Base-by-base conservation (phyloP, 2,888 invertebrate genomes). In the Oscheius sp. region DNA sequence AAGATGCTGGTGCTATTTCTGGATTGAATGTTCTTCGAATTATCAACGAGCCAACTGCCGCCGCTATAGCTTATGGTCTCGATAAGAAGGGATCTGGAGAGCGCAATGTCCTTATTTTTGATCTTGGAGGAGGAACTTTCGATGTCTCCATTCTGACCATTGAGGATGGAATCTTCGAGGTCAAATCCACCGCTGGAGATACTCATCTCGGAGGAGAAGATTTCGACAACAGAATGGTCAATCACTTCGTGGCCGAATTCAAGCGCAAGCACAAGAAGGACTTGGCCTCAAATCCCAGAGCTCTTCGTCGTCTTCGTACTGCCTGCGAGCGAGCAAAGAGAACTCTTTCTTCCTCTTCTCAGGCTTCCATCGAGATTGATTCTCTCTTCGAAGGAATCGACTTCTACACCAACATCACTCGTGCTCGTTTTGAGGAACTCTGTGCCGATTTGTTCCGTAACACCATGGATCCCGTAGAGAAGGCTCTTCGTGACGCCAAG, bases 391-490 rank as follows among this genome's bases (percentile, higher is more conserved):
- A 96, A 88, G 96, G 96, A 76, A 92, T 94, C 80, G 97, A 98
- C 88, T 97, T 95, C 90, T 95, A 95, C 90, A 95, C 95, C 0
- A 93, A 92, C 69, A 93, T 97, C 87, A 95, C 96, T 23, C 91
- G 96, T 84, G 96, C 96, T 70, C 91, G 96, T 86, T 98, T 98
- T 88, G 97, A 98, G 66, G 84, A 84, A 67, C 80, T 84, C 25
- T 84, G 83, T 88, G 93, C 95, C 15, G 97, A 98, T 88, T 90
- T 97, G 80, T 97, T 98, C 92, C 91, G 95, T 79, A 92, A 93
- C 74, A 96, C 96, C 77, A 91, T 97, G 91, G 95, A 96, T 86
- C 96, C 96, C 6, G 96, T 97, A 0, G 96, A 97, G 89, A 96
- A 96, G 65, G 48, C 78, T 55, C 72, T 78, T 55, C 74, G 83